Evolutionary conservation across 2,888 invertebrate species (phyloP).

Genomic region (Sisyra terminalis): DNA sequence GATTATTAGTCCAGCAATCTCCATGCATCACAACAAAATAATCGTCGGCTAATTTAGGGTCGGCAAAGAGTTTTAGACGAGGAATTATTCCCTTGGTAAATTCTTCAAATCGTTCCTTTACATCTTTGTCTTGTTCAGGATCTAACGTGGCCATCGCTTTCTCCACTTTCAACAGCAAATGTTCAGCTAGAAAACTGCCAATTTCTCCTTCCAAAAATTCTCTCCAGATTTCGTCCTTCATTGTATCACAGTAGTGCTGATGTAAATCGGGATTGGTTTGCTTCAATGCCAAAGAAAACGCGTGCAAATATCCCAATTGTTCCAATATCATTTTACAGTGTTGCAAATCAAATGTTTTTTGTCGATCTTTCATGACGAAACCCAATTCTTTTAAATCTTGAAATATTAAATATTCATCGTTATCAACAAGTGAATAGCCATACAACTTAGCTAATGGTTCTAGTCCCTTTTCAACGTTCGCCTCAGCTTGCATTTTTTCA

Average conservation of each 20-base stretch:
- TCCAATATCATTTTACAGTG: slow-evolving; percentile 4
- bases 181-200: neutral
- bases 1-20: slow-evolving; percentile 21
- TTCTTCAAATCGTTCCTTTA: neutral
- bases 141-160: neutral
- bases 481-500: slow-evolving; percentile 10
- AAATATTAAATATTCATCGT: slow-evolving; percentile 5
- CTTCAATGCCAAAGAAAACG: slow-evolving; percentile 3
- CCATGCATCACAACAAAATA: slow-evolving; percentile 16
- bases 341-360: slow-evolving; percentile 3
- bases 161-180: neutral
- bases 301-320: slow-evolving; percentile 1
- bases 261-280: neutral
- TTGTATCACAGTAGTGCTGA: neutral
- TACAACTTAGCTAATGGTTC: neutral
- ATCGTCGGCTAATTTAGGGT: slow-evolving; percentile 3
- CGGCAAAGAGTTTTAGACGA: neutral
- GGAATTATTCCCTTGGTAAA: neutral
- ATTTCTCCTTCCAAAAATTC: neutral
- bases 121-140: neutral
- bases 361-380: slow-evolving; percentile 1
- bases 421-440: neutral
- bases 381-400: slow-evolving; percentile 1
- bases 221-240: neutral
- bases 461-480: slow-evolving; percentile 4